Evolutionary conservation across 1,140 invertebrate species (phyloP), one percentile per base, ranked within the genome.

Genomic region (Scaptomyza montana): DNA sequence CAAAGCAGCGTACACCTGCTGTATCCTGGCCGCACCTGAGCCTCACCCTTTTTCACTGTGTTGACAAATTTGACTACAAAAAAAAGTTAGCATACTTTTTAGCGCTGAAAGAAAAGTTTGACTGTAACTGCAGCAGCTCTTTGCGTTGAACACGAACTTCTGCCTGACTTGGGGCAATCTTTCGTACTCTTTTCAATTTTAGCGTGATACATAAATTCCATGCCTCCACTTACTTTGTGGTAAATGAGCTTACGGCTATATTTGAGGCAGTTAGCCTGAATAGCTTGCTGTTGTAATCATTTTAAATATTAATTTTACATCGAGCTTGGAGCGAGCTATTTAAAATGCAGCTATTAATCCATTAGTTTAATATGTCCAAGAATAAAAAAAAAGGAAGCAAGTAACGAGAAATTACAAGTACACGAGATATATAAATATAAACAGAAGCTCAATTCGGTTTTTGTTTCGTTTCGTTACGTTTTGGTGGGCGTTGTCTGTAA

Each of bases 291-390:
- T 21, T 28, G 9, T 3, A 33, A 13, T 25, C 43, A 46, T 75
- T 78, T 86, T 65, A 86, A 86, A 81, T 86, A 81, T 81, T 81
- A 62, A 86, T 67, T 46, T 55, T 55, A 69, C 59, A 65, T 53
- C 33, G 36, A 25, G 28, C 45, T 0, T 6, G 28, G 28, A 30
- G 28, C 28, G 28, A 30, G 28, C 61, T 28, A 86, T 86, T 45
- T 64, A 86, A 86, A 81, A 86, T 86, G 78, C 78, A 81, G 46
- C 70, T 56, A 41, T 63, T 78, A 81, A 86, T 86, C 78, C 78
- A 86, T 86, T 87, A 86, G 70, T 66, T 36, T 51, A 64, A 33
- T 39, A 66, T 39, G 41, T 25, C n/a, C 13, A 36, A 36, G 33
- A 36, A 36, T 7, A 1, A 43, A 10, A 19, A 25, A 28, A 30